These are phyloP conservation scores for Zygaena filipendulae DNA, from an alignment of 2,888 invertebrate genomes.

Conservation along the genomic window DNA sequence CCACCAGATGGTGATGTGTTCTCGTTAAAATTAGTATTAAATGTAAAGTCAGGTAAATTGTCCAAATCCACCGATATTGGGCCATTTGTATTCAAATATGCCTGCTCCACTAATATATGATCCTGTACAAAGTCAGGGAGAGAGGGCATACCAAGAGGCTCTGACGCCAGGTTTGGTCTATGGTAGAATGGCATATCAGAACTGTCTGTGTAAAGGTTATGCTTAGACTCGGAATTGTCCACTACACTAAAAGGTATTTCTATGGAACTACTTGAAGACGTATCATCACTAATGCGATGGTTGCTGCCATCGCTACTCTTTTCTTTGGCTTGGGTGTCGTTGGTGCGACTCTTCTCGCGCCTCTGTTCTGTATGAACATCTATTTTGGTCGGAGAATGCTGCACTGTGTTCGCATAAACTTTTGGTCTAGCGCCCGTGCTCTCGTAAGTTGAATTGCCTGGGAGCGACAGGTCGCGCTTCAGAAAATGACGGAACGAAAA, in stretches of 20 bases:
- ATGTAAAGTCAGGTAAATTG: constrained; percentile 76
- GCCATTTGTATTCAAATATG: constrained; percentile 69
- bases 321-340: constrained; percentile 47
- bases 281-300: constrained; percentile 43
- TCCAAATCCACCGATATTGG: constrained; percentile 70
- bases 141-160: constrained; percentile 69
- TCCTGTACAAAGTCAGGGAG: constrained; percentile 91
- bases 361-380: constrained; percentile 39
- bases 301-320: constrained; percentile 32
- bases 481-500: constrained; percentile 90
- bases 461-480: constrained; percentile 70
- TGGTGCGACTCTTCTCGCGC: constrained; percentile 38
- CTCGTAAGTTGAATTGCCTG: constrained; percentile 69
- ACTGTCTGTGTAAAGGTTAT: constrained; percentile 53
- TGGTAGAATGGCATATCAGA: constrained; percentile 48
- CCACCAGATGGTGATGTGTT: constrained; percentile 46
- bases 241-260: constrained; percentile 59
- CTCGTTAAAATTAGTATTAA: constrained; percentile 61
- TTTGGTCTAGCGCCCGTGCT: constrained; percentile 84
- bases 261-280: constrained; percentile 53
- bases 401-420: constrained; percentile 66
- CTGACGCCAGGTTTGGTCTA: constrained; percentile 50
- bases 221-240: constrained; percentile 59
- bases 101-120: constrained; percentile 84
- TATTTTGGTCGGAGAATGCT: constrained; percentile 55